Percentiles rank a stretch among this genome's conserved stretches.
Conservation (phyloP, 2,797 vertebrate genomes). For the Rhadinocentrus ornatus region DNA sequence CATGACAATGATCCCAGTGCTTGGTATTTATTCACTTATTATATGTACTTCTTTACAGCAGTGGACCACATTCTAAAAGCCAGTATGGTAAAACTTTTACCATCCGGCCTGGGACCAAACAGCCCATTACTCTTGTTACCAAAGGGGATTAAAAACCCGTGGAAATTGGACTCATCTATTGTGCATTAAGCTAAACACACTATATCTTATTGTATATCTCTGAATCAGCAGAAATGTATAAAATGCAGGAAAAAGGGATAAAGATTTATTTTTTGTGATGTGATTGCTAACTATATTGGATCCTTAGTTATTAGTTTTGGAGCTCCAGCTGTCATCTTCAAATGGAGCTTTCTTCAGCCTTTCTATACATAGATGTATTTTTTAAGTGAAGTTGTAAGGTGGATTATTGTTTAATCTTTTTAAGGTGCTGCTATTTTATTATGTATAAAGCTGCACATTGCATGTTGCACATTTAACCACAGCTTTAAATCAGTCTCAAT, state of each 20-base stretch:
- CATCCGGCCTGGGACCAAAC: conserved; percentile 81
- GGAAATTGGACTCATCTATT: background rate
- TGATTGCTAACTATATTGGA: conserved; percentile 1
- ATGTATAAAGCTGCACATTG: conserved; percentile 2
- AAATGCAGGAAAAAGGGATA: conserved; percentile 33
- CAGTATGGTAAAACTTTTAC: conserved; percentile 81
- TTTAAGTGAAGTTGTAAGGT: conserved; percentile 13
- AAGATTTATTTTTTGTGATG: conserved; percentile 20
- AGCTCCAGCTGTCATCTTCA: conserved; percentile 4
- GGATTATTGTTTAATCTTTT: conserved; percentile 20
- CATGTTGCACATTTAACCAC: conserved; percentile 29
- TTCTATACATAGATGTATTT: background rate
- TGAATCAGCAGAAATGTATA: conserved; percentile 28
- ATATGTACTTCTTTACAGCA: conserved; percentile 65
- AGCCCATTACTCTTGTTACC: conserved; percentile 79
- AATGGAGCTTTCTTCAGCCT: conserved; percentile 18
- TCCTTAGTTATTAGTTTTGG: conserved; percentile 17
- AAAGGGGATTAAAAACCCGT: conserved; percentile 53
- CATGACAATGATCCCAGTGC: background rate
- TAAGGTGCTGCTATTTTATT: conserved; percentile 39
- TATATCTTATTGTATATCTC: conserved; percentile 22
- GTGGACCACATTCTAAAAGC: conserved; percentile 69
- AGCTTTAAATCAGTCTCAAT: conserved; percentile 21
- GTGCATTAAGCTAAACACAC: background rate
- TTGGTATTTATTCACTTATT: conserved; percentile 8